These are phyloP conservation scores for Drosophila helvetica DNA, from an alignment of 2,888 invertebrate genomes.

Conservation along the genomic window DNA sequence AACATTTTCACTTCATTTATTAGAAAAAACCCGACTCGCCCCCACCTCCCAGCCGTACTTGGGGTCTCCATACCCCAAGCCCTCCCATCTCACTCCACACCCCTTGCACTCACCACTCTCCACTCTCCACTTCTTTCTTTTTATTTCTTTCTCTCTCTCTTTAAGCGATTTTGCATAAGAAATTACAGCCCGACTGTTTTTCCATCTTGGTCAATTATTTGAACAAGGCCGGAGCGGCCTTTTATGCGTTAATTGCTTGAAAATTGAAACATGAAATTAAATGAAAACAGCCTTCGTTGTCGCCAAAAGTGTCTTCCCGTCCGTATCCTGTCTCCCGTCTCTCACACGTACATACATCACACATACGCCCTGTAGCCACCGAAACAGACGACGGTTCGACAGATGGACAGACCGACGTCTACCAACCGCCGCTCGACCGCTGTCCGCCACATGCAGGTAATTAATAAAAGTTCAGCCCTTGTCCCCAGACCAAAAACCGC, in stretches of 20 bases:
- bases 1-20: constrained; percentile 79
- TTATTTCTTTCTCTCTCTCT: not conserved
- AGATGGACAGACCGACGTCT: constrained; percentile 5
- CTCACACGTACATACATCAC: constrained; percentile 36
- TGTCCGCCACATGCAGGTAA: constrained; percentile 72
- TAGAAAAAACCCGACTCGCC: constrained; percentile 37
- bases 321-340: not conserved
- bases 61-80: constrained; percentile 8
- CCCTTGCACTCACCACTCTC: not conserved
- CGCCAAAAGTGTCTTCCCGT: constrained; percentile 60
- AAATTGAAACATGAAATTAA: constrained; percentile 78
- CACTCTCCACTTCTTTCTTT: not conserved
- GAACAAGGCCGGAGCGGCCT: constrained; percentile 38
- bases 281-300: constrained; percentile 72
- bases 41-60: not conserved
- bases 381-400: constrained; percentile 39
- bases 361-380: constrained; percentile 54
- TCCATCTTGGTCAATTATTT: constrained; percentile 55
- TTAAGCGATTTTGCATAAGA: constrained; percentile 36
- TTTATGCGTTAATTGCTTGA: constrained; percentile 75
- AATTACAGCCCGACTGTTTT: constrained; percentile 48
- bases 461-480: constrained; percentile 70
- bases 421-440: constrained; percentile 39
- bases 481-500: constrained; percentile 52
- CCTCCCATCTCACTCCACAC: too few relatives aligned